Percentiles rank a stretch among this genome's conserved stretches.
Conservation (phyloP, 2,797 vertebrate species). For the Danio aesculapii region DNA sequence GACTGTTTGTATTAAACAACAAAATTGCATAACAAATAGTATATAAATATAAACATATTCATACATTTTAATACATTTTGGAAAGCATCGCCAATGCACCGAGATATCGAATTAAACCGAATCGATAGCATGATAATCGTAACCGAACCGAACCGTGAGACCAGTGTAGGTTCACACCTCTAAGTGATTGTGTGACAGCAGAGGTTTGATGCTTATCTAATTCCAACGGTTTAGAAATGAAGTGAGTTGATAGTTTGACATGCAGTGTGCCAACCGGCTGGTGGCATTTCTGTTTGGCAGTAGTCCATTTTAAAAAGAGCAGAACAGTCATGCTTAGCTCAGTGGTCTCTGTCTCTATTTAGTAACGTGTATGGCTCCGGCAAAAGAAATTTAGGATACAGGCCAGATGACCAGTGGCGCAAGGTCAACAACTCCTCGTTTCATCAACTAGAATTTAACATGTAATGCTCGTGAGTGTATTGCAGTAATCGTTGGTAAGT, state of each 20-base stretch:
- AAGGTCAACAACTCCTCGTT: background rate
- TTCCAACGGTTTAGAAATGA: background rate
- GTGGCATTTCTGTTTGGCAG: slow-evolving; percentile 19
- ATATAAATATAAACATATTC: no score
- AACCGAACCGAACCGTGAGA: no score
- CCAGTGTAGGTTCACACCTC: no score
- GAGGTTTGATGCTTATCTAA: background rate
- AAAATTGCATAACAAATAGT: no score
- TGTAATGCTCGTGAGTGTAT: background rate
- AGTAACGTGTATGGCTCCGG: slow-evolving; percentile 7
- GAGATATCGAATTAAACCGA: no score
- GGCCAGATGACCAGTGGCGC: slow-evolving; percentile 7
- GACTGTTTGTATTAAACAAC: no score
- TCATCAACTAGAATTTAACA: background rate
- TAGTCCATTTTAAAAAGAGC: slow-evolving; percentile 34
- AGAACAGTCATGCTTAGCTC: background rate
- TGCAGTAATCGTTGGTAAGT: background rate
- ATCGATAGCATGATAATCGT: no score
- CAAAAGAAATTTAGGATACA: slow-evolving; percentile 34
- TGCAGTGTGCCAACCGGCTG: background rate
- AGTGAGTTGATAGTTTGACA: background rate
- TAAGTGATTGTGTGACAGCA: background rate
- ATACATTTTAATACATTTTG: no score
- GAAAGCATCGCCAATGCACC: no score
- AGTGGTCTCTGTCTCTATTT: slow-evolving; percentile 17